Evolutionary conservation across 1,140 invertebrate genomes (phyloP), one percentile per base, ranked within the genome.

Genomic region (Drosophila lowei): DNA sequence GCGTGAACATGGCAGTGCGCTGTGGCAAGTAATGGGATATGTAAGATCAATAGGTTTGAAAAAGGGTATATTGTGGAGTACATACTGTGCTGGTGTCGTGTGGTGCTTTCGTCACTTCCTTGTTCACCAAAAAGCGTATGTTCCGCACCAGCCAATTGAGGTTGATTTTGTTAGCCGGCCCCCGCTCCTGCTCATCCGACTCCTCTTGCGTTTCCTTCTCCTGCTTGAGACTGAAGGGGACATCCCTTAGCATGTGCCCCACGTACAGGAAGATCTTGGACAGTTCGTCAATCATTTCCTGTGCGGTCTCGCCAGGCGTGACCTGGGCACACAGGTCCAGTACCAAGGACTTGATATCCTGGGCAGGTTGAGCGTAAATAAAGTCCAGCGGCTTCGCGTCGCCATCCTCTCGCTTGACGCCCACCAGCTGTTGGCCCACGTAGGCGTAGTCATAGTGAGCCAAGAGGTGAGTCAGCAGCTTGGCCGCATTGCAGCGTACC

Each of bases 261-360:
- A 96, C 91, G 73, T 94, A 95, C 8, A 96, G 92, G 46, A 97
- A 91, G 90, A 96, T 95, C 88, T 96, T 96, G 3, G 95, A 92
- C 15, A 95, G 93, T 86, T 95, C 93, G 77, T 95, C 94, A 8
- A 94, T 93, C 85, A 96, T 93, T 59, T 95, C 93, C 38, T 86
- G 83, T 8, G 93, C 92, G 4, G 92, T 90, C 41, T 92, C 86
- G 2, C 93, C 93, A 0, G 95, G 94, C 48, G 94, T 93, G 23
- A 97, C 93, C 80, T 97, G 96, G 9, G 94, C 94, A 56, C 94
- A 94, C 55, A 96, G 92, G 92, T 96, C 95, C n/a, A 95, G 91
- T 1, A 94, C 93, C 16, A 97, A 90, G 77, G 94, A 94, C 78
- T 93, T 94, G 2, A 97, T 80, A 57, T 93, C 92, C 30, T 93